These are phyloP conservation scores for Sceloporus undulatus DNA, from an alignment of 2,113 vertebrate genomes.

Conservation along the genomic window DNA sequence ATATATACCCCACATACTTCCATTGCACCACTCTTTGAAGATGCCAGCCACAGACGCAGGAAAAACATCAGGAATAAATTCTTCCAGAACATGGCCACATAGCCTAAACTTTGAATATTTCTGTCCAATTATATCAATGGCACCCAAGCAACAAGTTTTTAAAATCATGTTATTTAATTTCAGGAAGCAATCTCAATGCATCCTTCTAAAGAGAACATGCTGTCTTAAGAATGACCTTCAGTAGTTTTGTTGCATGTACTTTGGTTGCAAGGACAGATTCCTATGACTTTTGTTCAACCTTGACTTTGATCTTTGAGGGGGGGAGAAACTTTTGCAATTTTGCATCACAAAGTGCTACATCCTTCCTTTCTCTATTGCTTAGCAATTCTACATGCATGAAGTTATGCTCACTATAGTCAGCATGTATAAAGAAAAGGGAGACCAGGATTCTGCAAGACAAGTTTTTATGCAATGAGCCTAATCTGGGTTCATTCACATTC, in stretches of 20 bases:
- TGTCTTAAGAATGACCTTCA: constrained; percentile 55
- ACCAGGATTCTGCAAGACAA: not conserved
- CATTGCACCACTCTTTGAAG: no score
- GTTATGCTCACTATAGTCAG: not conserved
- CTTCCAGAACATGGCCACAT: no score
- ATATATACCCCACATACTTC: no score
- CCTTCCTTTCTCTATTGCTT: not conserved
- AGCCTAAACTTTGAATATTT: not conserved
- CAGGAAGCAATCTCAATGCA: not conserved
- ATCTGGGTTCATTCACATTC: not conserved
- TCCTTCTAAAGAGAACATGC: constrained; percentile 35
- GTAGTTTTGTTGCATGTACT: constrained; percentile 47
- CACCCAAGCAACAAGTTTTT: not conserved
- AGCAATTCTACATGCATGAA: not conserved
- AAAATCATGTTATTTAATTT: not conserved
- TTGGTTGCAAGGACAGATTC: constrained; percentile 46
- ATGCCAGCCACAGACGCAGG: no score
- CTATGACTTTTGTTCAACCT: constrained; percentile 30
- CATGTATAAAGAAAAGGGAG: not conserved
- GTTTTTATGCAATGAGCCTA: not conserved
- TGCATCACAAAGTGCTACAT: not conserved
- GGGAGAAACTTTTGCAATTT: constrained; percentile 31
- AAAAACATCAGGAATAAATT: no score
- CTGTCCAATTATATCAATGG: not conserved
- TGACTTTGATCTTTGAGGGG: constrained; percentile 36